These are phyloP conservation scores for Apogon hyalosoma DNA, from an alignment of 2,797 vertebrate genomes.

Conservation along the genomic window DNA sequence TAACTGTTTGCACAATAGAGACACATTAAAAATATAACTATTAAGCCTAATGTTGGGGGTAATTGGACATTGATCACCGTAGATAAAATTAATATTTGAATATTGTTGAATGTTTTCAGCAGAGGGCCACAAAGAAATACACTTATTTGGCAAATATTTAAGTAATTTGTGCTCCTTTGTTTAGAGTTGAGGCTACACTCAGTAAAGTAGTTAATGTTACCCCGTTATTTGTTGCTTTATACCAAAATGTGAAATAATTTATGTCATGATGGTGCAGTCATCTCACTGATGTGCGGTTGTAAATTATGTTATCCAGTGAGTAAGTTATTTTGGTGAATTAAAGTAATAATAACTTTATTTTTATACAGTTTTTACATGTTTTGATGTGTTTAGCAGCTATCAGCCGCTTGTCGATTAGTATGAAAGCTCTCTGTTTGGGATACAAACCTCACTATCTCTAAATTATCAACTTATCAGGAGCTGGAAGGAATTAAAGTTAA, in stretches of 20 bases:
- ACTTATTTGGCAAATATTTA: neutral
- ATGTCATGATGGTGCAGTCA: constrained; percentile 48
- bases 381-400: constrained; percentile 48
- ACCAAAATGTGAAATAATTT: constrained; percentile 66
- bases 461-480: constrained; percentile 1
- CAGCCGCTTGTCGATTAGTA: constrained; percentile 5
- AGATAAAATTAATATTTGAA: neutral
- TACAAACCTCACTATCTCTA: constrained; percentile 32
- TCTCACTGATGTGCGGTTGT: constrained; percentile 54
- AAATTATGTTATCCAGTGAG: constrained; percentile 39
- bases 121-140: neutral
- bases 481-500: neutral
- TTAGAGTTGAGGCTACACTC: constrained; percentile 23
- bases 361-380: constrained; percentile 75
- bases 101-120: constrained; percentile 1
- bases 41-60: no score
- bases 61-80: no score
- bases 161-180: constrained; percentile 16
- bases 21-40: neutral
- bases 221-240: constrained; percentile 51
- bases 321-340: constrained; percentile 53
- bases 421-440: neutral
- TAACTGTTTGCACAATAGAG: neutral
- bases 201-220: constrained; percentile 8
- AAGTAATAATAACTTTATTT: constrained; percentile 78